These are phyloP conservation scores for Gadus macrocephalus DNA, from an alignment of 2,113 vertebrate genomes.

Conservation along the genomic window DNA sequence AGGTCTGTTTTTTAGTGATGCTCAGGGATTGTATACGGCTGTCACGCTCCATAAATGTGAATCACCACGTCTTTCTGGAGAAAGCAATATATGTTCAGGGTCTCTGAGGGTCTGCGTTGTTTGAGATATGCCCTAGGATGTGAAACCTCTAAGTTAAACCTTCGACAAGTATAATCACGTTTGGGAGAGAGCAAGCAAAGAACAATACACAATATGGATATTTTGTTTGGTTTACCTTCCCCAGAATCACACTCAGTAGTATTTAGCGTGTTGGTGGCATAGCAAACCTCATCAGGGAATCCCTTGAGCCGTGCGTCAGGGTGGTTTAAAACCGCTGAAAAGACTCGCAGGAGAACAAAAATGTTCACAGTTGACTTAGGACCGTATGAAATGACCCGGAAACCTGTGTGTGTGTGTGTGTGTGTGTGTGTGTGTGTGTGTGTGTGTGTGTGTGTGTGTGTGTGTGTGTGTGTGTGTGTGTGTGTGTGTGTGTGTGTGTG, in stretches of 20 bases:
- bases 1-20: slow-evolving; percentile 57
- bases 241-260: not conserved
- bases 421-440: no score
- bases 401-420: slow-evolving; percentile 23
- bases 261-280: slow-evolving; percentile 19
- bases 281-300: slow-evolving; percentile 21
- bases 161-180: no score
- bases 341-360: slow-evolving; percentile 47
- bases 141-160: no score
- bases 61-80: slow-evolving; percentile 58
- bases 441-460: slow-evolving; percentile 3
- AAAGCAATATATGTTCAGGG: slow-evolving; percentile 48
- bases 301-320: slow-evolving; percentile 31
- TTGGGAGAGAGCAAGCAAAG: no score
- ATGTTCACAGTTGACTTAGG: slow-evolving; percentile 43
- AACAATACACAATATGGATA: not conserved
- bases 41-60: slow-evolving; percentile 65
- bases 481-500: not conserved
- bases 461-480: not conserved
- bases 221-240: slow-evolving; percentile 6
- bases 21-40: slow-evolving; percentile 54
- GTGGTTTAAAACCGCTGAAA: slow-evolving; percentile 40
- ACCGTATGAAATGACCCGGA: slow-evolving; percentile 51
- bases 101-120: slow-evolving; percentile 43
- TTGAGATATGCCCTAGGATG: not conserved